Evolutionary conservation across 2,113 vertebrate genomes (phyloP).

Genomic region (Salvelinus sp.): DNA sequence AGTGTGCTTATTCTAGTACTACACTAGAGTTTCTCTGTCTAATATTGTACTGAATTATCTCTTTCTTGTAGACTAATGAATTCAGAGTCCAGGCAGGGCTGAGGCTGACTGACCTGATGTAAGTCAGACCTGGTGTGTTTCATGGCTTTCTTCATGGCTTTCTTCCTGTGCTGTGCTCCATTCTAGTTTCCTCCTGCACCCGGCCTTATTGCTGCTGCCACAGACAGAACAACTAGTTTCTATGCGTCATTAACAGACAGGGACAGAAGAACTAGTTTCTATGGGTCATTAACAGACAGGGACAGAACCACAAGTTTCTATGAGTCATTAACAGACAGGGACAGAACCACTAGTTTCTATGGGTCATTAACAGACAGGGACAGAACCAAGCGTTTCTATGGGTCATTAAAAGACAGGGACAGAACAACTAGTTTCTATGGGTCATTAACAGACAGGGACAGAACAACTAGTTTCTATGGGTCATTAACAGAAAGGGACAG

Average conservation of each 20-base stretch:
- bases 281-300: conserved; percentile 5
- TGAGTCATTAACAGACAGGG: conserved; percentile 3
- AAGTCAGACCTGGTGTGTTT: conserved; percentile 29
- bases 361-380: conserved; percentile 12
- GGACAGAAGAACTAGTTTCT: conserved; percentile 1
- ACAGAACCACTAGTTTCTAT: neutral
- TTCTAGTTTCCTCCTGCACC: conserved; percentile 36
- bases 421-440: neutral
- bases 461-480: neutral
- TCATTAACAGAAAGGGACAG: neutral
- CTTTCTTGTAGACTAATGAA: no score
- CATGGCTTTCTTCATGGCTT: conserved; percentile 41
- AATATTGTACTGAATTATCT: neutral
- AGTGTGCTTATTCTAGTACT: no score
- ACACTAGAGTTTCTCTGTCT: no score
- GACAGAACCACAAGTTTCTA: conserved; percentile 3
- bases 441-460: conserved; percentile 13
- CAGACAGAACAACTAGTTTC: conserved; percentile 12
- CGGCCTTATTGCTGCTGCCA: conserved; percentile 13
- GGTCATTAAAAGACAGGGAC: conserved; percentile 16
- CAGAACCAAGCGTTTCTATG: neutral
- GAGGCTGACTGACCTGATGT: conserved; percentile 12
- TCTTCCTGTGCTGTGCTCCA: conserved; percentile 30
- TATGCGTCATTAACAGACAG: conserved; percentile 3
- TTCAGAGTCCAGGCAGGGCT: neutral